These are phyloP conservation scores for Phrixothrix hirtus DNA, from an alignment of 2,888 invertebrate species.

Conservation along the genomic window DNA sequence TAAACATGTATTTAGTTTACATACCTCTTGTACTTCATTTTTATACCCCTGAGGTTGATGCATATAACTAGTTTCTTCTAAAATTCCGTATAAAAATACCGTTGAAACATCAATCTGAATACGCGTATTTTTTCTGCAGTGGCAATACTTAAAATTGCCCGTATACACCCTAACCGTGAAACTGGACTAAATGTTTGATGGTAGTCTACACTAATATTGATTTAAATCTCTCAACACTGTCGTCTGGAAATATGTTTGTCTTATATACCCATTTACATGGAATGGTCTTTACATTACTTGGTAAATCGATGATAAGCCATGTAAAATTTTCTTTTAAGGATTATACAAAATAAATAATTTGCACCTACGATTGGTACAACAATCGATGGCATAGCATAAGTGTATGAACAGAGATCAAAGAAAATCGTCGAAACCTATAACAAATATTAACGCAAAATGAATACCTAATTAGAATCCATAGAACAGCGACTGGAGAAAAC, in stretches of 20 bases:
- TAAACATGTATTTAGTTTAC: slow-evolving; percentile 3
- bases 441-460: too few relatives aligned
- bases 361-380: too few relatives aligned
- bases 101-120: slow-evolving; percentile 41
- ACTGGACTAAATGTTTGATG: slow-evolving; percentile 42
- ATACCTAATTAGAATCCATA: too few relatives aligned
- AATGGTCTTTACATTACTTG: slow-evolving; percentile 36
- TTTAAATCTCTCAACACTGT: slow-evolving; percentile 39
- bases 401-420: too few relatives aligned
- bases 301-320: slow-evolving; percentile 37
- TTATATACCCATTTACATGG: slow-evolving; percentile 41
- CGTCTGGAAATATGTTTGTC: slow-evolving; percentile 41
- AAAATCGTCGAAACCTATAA: too few relatives aligned
- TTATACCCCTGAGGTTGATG: slow-evolving; percentile 32
- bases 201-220: slow-evolving; percentile 42
- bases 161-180: slow-evolving; percentile 35
- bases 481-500: too few relatives aligned
- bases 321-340: slow-evolving; percentile 43
- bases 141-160: slow-evolving; percentile 37
- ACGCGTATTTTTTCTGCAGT: slow-evolving; percentile 37
- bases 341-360: too few relatives aligned
- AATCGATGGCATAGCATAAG: too few relatives aligned
- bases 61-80: slow-evolving; percentile 31
- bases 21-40: slow-evolving; percentile 1
- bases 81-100: slow-evolving; percentile 35